Base-by-base conservation (phyloP, 2,113 vertebrate species). In the Daubentonia madagascariensis region DNA sequence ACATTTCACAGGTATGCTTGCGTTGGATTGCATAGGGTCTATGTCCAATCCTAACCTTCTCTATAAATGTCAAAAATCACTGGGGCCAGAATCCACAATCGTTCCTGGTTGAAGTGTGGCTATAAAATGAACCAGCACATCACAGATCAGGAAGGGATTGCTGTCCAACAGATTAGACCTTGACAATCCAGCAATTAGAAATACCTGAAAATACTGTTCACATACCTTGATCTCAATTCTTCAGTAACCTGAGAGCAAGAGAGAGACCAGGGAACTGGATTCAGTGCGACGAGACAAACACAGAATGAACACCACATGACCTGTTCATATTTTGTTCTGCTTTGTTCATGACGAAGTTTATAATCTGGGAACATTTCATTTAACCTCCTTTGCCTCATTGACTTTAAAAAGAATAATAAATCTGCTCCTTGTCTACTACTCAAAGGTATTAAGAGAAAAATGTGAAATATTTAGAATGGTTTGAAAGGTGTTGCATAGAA, bases 371-470 rank as follows among this genome's bases (percentile, higher is more conserved):
- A 67, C 25, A 18, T 52, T 59, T 75, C 50, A 37, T 37, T 57
- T 65, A 90, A 84, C 16, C 20, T 72, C 63, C 79, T 81, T 93
- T 93, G 75, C n/a, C 67, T 97, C 57, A 37, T 8, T 67, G 30
- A 57, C 70, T 97, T 91, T 67, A 76, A 80, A 94, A 97, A 86
- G 35, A 87, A 37, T 54, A 73, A 65, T 43, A 78, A 59, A 84
- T 18, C 35, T 91, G 4, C 5, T 52, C 13, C 45, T 89, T 88
- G 18, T 35, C 85, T 88, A 54, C 40, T 50, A 48, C 28, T 85
- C 16, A 68, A 93, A 61, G 48, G 10, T 23, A 63, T 68, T 78
- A 92, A 68, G n/a, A 94, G 85, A 87, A 95, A 97, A 93, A 87
- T 43, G 32, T 72, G 40, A 96, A 85, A 32, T 89, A 75, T 72